Conservation (phyloP, 2,113 vertebrate genomes). For the Thinocorus orbignyianus region DNA sequence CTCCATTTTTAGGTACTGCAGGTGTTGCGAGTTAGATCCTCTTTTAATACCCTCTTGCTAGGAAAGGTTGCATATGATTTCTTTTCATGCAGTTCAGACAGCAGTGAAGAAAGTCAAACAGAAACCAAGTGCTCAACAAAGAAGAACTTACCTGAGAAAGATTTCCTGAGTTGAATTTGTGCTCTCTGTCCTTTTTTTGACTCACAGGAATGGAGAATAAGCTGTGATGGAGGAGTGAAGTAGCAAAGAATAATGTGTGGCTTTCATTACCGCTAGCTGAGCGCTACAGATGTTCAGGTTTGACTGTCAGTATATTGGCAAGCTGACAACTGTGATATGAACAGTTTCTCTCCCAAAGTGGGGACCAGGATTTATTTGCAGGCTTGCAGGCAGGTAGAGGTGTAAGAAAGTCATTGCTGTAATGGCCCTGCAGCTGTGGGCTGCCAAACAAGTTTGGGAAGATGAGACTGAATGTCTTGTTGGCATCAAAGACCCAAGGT, state of each 20-base stretch:
- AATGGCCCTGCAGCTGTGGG: not conserved
- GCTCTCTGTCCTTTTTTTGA: constrained; percentile 38
- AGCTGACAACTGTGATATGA: not conserved
- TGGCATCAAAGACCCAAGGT: not conserved
- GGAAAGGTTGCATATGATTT: constrained; percentile 38
- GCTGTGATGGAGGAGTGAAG: constrained; percentile 25
- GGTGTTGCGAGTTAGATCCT: not conserved
- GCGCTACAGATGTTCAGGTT: not conserved
- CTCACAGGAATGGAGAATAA: constrained; percentile 10
- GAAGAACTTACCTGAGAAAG: constrained; percentile 20
- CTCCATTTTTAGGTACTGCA: constrained; percentile 29
- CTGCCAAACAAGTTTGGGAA: not conserved
- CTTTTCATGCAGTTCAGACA: constrained; percentile 19
- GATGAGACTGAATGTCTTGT: not conserved
- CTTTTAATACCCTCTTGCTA: constrained; percentile 20
- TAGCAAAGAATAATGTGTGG: not conserved
- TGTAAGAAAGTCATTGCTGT: not conserved
- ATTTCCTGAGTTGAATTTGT: not conserved
- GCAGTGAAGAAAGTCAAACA: constrained; percentile 37
- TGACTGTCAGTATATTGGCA: not conserved
- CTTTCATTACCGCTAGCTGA: constrained; percentile 32
- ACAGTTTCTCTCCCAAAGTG: not conserved
- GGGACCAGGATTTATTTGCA: not conserved
- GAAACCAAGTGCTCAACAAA: not conserved
- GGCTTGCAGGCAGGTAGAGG: not conserved